Conservation (phyloP, 2,888 invertebrate genomes). For the Rhingia campestris region DNA sequence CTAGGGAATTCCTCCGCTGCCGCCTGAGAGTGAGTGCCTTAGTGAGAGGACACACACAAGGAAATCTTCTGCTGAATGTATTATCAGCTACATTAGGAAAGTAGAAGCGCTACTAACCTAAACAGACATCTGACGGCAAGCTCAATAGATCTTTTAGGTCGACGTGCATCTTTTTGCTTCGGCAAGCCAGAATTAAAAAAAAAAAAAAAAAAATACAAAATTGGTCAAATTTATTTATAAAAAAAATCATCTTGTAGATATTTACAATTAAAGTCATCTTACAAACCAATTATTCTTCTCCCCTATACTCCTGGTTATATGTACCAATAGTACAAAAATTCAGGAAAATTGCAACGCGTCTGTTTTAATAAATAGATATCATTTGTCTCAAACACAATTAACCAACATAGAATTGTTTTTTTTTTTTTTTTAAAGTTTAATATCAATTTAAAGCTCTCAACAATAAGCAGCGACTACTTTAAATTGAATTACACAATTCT, state of each 20-base stretch:
- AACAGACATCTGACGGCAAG: too few relatives aligned
- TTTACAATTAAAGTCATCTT: slow-evolving; percentile 61
- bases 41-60: too few relatives aligned
- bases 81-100: too few relatives aligned
- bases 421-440: background rate
- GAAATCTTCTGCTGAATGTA: too few relatives aligned
- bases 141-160: too few relatives aligned
- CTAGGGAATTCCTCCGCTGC: too few relatives aligned
- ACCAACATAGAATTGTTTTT: background rate
- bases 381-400: background rate
- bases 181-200: too few relatives aligned
- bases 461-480: slow-evolving; percentile 5
- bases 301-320: slow-evolving; percentile 27
- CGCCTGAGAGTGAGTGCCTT: too few relatives aligned
- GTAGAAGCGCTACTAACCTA: too few relatives aligned
- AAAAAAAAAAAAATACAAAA: background rate
- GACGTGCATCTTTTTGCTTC: too few relatives aligned
- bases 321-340: slow-evolving; percentile 28
- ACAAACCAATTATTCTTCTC: slow-evolving; percentile 17
- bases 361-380: background rate
- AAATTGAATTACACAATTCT: slow-evolving; percentile 38
- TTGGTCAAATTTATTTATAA: slow-evolving; percentile 59
- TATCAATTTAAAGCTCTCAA: slow-evolving; percentile 23
- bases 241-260: slow-evolving; percentile 54
- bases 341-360: slow-evolving; percentile 22